Base-by-base conservation (phyloP, 2,888 invertebrate species). In the Pachliopta kotzebuea region DNA sequence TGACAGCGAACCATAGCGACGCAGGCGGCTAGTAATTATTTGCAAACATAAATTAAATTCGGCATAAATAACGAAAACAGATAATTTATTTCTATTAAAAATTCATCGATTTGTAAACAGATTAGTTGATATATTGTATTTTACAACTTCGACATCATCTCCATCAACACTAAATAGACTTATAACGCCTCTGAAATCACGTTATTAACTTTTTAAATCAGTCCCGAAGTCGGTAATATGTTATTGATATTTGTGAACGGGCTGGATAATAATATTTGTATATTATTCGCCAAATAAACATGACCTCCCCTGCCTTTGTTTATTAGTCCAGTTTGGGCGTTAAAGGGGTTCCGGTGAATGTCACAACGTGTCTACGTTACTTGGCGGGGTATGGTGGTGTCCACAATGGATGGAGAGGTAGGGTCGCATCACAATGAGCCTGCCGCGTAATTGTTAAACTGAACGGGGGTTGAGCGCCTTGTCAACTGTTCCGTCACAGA, bases 171-270 rank as follows among this genome's bases (percentile, higher is more conserved):
- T 71, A 76, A 80, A 83, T 79, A 74, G 79, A 80, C 74, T 76
- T 76, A 79, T 78, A 77, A 77, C 75, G 73, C 70, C 68, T 76
- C 79, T 71, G 74, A 83, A 83, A 80, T 72, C 79, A 76, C 82
- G 84, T 88, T 89, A 87, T 88, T 88, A 87, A 88, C 87, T 88
- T 89, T 81, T 88, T 83, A 88, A 90, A 90, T 90, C 87, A 84
- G 81, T 81, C 82, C 81, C 79, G 82, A 83, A 83, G 86, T 85
- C 79, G 79, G 86, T 90, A 90, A 89, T 88, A 88, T 86, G 85
- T 88, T 90, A 90, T 90, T 91, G 90, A 90, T 91, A 90, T 90
- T 90, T 89, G 86, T 88, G 85, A 88, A 87, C 88, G 83, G 85
- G 81, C 83, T 80, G 86, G 88, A 88, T 90, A 90, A 90, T 90